Evolutionary conservation across 2,888 invertebrate genomes (phyloP).

Genomic region (Diachrysia chrysitis): DNA sequence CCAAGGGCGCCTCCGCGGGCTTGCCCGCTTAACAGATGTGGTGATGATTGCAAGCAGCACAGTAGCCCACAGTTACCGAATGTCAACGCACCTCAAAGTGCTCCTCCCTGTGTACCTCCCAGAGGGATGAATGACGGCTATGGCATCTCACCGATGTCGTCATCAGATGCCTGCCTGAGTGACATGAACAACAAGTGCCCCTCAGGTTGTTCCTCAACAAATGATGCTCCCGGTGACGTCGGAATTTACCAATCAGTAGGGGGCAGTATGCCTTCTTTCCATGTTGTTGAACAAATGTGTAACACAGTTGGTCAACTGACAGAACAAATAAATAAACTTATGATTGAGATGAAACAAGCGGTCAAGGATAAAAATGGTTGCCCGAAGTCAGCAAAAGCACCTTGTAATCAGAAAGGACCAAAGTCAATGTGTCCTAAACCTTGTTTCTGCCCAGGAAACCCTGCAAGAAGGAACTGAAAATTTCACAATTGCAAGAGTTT

Average conservation of each 20-base stretch:
- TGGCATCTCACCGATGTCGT: constrained; percentile 6
- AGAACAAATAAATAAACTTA: constrained; percentile 64
- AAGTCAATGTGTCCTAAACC: constrained; percentile 67
- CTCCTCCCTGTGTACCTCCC: constrained; percentile 17
- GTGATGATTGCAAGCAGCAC: constrained; percentile 61
- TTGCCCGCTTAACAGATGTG: constrained; percentile 65
- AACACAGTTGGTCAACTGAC: constrained; percentile 68
- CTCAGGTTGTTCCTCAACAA: constrained; percentile 54
- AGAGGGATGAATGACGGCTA: neutral
- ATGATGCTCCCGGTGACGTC: constrained; percentile 62
- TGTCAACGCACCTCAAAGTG: neutral
- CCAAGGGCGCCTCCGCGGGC: neutral
- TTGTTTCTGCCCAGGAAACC: constrained; percentile 73
- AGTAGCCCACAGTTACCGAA: constrained; percentile 50
- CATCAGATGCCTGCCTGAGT: constrained; percentile 33
- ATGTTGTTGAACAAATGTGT: constrained; percentile 67
- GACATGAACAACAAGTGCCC: constrained; percentile 16
- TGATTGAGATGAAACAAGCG: constrained; percentile 62
- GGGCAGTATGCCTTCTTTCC: constrained; percentile 34
- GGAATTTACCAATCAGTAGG: constrained; percentile 14
- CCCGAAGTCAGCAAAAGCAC: constrained; percentile 1
- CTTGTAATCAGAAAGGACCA: constrained; percentile 45
- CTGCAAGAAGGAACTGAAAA: constrained; percentile 32
- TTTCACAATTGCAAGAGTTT: neutral
- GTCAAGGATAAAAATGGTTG: constrained; percentile 8